Evolutionary conservation across 2,888 invertebrate species (phyloP).

Genomic region (Calameuta pallipes): DNA sequence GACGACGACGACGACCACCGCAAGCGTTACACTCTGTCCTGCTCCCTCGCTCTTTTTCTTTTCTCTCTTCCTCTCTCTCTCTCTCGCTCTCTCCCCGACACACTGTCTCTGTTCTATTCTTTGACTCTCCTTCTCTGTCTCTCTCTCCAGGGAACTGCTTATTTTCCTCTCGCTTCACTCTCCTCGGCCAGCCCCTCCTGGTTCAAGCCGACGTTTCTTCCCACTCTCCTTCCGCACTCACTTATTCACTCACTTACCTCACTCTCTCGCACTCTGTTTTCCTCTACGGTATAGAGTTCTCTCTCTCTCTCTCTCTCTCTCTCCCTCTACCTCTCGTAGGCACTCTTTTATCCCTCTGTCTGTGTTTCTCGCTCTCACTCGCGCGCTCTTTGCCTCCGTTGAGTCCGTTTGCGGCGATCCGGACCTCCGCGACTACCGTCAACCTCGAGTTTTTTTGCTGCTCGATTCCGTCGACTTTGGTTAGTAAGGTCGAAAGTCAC

Average conservation of each 20-base stretch:
- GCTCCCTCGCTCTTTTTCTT: not conserved
- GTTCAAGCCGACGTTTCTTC: not conserved
- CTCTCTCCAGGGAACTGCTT: not conserved
- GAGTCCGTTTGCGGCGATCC: not conserved
- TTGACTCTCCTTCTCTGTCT: not conserved
- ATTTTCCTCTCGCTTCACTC: not conserved
- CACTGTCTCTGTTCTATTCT: not conserved
- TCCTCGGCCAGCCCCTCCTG: not conserved
- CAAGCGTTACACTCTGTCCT: not conserved
- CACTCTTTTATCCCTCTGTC: not conserved
- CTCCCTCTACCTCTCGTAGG: slow-evolving; percentile 12
- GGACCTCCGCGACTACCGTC: not conserved
- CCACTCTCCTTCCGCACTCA: not conserved
- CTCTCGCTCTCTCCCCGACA: not conserved
- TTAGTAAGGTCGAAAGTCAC: slow-evolving; percentile 30
- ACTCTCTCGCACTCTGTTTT: not conserved
- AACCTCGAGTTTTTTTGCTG: slow-evolving; percentile 28
- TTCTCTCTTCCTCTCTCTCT: not conserved
- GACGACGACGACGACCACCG: not conserved
- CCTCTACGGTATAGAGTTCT: not conserved
- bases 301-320: not conserved
- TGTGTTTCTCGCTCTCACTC: not conserved
- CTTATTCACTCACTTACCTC: not conserved
- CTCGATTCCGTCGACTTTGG: slow-evolving; percentile 31
- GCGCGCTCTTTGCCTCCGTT: not conserved